Base-by-base conservation (phyloP, 2,888 invertebrate species). In the Cancer borealis region DNA sequence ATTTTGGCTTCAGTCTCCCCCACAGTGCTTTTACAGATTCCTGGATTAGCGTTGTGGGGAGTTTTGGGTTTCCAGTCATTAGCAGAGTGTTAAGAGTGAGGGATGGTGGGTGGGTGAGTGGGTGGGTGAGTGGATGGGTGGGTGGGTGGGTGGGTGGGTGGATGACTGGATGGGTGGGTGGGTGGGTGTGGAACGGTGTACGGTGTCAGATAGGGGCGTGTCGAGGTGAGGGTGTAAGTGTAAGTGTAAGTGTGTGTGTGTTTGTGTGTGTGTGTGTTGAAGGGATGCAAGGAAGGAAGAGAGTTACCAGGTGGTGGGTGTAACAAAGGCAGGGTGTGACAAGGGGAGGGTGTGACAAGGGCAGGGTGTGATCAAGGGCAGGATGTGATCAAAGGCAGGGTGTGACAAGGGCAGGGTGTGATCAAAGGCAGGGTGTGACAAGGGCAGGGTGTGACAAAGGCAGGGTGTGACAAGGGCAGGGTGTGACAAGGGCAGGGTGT, bases 1-100 rank as follows among this genome's bases (percentile, higher is more conserved):
- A 93, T 93, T 93, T 93, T 87, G 47, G 14, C 39, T 87, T 26
- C 87, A 5, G 8, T 49, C 87, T 84, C 84, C 8, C 49, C 79
- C 54, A 21, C 66, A 49, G 60, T 88, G 92, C 88, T 88, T 88
- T 45, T 39, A 90, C 21, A 47, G 88, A 88, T 45, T 88, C 46
- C 21, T 14, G 12, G 91, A 60, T 49, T 66, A 45, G 91, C 45
- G 66, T 30, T 54, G 91, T 39, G 54, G 84, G 30, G 30, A 84
- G 26, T 87, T 49, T 84, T 49, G 5, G 49, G 54, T 30, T 87
- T 92, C 87, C 84, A 47, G 39, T 84, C 49, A 87, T 46, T 73
- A 14, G 92, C 39, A 26, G 39, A 39, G 45, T 26, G n/a, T 91
- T 60, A 60, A 60, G 60, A 21, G 60, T 21, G 60, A 60, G 60